Percentiles rank a stretch among this genome's conserved stretches.
Evolutionary conservation across 2,113 vertebrate genomes (phyloP).

Genomic region (Scatophagus argus): DNA sequence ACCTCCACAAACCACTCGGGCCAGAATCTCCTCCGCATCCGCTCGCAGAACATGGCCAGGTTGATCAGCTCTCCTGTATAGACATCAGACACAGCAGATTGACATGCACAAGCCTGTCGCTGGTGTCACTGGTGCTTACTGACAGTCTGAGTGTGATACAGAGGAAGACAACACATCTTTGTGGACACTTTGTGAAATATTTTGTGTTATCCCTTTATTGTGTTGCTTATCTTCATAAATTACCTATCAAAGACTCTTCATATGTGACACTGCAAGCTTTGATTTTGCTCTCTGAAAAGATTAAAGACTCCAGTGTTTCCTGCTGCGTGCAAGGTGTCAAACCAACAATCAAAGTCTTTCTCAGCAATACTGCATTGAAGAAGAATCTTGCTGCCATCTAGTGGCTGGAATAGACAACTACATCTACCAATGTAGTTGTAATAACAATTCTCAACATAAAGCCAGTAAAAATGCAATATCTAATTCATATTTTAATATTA

Average conservation of each 20-base stretch:
- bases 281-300: slow-evolving; percentile 29
- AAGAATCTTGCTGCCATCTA: slow-evolving; percentile 67
- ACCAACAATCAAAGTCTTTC: slow-evolving; percentile 25
- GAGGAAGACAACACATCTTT: slow-evolving; percentile 7
- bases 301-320: slow-evolving; percentile 10
- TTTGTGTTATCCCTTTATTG: not conserved
- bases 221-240: slow-evolving; percentile 25
- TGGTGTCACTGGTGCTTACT: not conserved
- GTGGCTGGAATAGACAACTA: slow-evolving; percentile 41
- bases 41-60: slow-evolving; percentile 97
- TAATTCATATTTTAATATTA: too few relatives aligned
- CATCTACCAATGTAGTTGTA: not conserved
- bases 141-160: not conserved
- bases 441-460: not conserved
- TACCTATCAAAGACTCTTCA: slow-evolving; percentile 21
- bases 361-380: slow-evolving; percentile 6
- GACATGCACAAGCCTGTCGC: slow-evolving; percentile 11
- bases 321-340: slow-evolving; percentile 18
- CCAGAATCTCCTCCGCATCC: slow-evolving; percentile 96
- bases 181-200: not conserved
- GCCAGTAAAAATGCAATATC: not conserved
- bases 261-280: slow-evolving; percentile 19
- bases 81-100: slow-evolving; percentile 26
- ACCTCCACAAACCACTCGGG: slow-evolving; percentile 95
- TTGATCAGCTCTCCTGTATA: slow-evolving; percentile 94